Evolutionary conservation across 2,888 invertebrate genomes (phyloP), one percentile per base, ranked within the genome.

Genomic region (Eucriotettix oculatus): DNA sequence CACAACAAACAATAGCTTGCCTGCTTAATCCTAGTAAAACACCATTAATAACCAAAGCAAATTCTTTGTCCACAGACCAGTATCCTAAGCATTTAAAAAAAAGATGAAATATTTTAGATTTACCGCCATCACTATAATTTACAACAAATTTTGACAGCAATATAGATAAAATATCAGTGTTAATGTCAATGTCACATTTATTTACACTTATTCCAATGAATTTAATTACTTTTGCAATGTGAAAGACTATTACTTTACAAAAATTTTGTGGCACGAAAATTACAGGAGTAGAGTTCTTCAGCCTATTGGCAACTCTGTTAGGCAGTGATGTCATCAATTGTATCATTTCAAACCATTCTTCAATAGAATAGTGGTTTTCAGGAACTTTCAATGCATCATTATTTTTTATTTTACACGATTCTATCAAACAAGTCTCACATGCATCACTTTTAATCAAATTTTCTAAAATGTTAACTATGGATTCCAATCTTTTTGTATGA

Each of bases 241-340:
- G 84, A 62, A 79, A 78, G 40, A 81, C 71, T 0, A 89, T 67
- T 54, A 80, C 71, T 58, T 77, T 80, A 0, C 80, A 75, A 69
- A 80, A 88, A 29, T 74, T 75, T 16, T 78, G 74, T 0, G 79
- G 74, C 0, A 77, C 72, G 68, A 86, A 87, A 16, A 78, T 74
- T 61, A 77, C 75, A 0, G 82, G 79, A 9, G 81, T 74, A 42
- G 79, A 73, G 1, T 73, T 74, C 63, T 81, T 73, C 42, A 83
- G 66, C 66, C 77, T 78, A 68, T 91, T 91, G 10, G 87, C 86
- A 53, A 90, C 74, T 65, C 84, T 75, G 66, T 77, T 82, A 0
- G 90, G 89, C 58, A 90, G 67, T 1, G 86, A 84, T 10, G 82
- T 73, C 58, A 89, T 67, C 56, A 80, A 67, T 68, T 85, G 85